These are phyloP conservation scores for Morinoia aosen DNA, from an alignment of 2,888 invertebrate species.

Conservation along the genomic window DNA sequence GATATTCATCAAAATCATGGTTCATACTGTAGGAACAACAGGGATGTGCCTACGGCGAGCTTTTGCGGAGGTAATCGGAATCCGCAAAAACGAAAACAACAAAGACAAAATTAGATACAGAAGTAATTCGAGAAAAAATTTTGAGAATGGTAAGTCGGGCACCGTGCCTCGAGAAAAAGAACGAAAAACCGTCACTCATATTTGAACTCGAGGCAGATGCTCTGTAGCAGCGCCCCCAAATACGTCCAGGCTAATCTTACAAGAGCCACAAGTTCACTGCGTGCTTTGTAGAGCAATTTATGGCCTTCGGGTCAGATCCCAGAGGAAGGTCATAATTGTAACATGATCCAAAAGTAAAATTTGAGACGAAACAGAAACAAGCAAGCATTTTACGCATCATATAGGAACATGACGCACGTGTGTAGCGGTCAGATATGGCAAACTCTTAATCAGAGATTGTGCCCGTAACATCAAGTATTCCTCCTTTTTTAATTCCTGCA, in stretches of 20 bases:
- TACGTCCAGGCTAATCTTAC: not conserved
- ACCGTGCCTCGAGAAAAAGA: too few relatives aligned
- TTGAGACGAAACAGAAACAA: not conserved
- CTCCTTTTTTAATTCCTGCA: not conserved
- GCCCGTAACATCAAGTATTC: not conserved
- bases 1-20: too few relatives aligned
- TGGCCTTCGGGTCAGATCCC: not conserved
- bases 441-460: not conserved
- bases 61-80: too few relatives aligned
- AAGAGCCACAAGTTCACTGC: not conserved
- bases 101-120: too few relatives aligned
- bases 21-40: too few relatives aligned
- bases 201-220: too few relatives aligned
- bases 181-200: too few relatives aligned
- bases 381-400: not conserved
- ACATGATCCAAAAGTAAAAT: not conserved
- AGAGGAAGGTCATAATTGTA: not conserved
- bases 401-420: not conserved
- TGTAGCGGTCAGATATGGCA: not conserved
- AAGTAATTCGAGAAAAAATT: too few relatives aligned
- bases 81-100: too few relatives aligned
- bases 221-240: too few relatives aligned
- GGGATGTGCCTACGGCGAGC: too few relatives aligned
- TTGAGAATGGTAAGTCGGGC: too few relatives aligned
- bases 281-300: not conserved